phyloP scores from a whole-genome alignment of 2,888 invertebrate genomes.

The Temnothorax unifasciatus region DNA sequence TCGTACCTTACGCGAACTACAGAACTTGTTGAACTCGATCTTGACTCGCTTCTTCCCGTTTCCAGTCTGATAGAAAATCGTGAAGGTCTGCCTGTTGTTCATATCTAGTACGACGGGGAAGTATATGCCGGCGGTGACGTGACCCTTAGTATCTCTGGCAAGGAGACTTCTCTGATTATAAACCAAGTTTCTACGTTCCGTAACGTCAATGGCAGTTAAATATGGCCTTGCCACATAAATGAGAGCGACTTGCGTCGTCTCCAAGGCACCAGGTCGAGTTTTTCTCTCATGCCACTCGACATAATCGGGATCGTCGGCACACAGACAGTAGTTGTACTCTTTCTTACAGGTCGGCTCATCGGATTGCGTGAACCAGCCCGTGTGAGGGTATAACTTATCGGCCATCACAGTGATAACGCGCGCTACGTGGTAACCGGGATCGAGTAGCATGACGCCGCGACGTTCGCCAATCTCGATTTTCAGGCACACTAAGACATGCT shows the following conservation, averaged over 20 bases:
- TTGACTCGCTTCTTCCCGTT: conserved; percentile 91
- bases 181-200: conserved; percentile 95
- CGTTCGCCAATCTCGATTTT: conserved; percentile 92
- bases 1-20: conserved; percentile 88
- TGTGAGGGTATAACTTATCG: conserved; percentile 94
- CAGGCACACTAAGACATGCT: conserved; percentile 94
- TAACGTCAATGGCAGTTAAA: conserved; percentile 93
- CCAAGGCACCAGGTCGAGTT: conserved; percentile 89
- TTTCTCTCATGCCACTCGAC: conserved; percentile 95
- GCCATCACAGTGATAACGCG: conserved; percentile 95
- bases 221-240: conserved; percentile 94
- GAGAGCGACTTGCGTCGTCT: conserved; percentile 90
- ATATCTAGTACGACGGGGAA: conserved; percentile 90
- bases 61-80: conserved; percentile 92
- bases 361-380: conserved; percentile 95
- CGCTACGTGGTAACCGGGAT: conserved; percentile 96
- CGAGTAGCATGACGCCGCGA: conserved; percentile 92
- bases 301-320: conserved; percentile 90
- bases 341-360: conserved; percentile 92
- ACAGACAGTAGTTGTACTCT: conserved; percentile 94
- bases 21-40: conserved; percentile 91
- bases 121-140: conserved; percentile 94
- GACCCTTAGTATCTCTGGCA: conserved; percentile 94
- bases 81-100: conserved; percentile 87
- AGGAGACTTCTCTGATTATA: conserved; percentile 94